Evolutionary conservation across 2,113 vertebrate genomes (phyloP).

Genomic region (Sturnira hondurensis): DNA sequence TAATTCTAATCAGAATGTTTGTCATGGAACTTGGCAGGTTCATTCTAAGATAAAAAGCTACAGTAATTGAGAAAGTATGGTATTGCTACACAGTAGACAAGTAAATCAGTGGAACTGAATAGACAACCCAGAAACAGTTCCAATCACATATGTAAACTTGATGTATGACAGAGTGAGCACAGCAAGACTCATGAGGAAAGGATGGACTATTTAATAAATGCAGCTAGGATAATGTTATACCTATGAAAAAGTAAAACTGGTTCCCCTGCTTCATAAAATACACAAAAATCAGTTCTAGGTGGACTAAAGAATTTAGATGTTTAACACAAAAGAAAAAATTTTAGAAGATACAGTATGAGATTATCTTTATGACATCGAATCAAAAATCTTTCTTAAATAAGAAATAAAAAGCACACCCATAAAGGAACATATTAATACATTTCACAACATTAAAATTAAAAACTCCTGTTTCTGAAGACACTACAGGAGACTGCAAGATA

Average conservation of each 20-base stretch:
- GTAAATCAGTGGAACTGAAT: neutral
- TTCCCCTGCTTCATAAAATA: conserved; percentile 28
- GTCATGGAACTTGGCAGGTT: conserved; percentile 44
- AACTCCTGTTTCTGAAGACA: conserved; percentile 53
- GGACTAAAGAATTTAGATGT: conserved; percentile 14
- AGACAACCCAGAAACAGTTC: conserved; percentile 7
- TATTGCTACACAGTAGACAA: neutral
- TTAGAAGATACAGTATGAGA: conserved; percentile 13
- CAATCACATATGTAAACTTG: neutral
- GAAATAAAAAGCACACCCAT: conserved; percentile 32
- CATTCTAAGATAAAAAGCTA: conserved; percentile 40
- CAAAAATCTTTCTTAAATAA: conserved; percentile 46
- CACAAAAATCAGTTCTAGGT: conserved; percentile 60
- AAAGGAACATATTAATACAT: conserved; percentile 25
- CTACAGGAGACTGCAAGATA: conserved; percentile 28
- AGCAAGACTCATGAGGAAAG: neutral
- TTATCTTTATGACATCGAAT: conserved; percentile 41
- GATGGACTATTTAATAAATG: conserved; percentile 26
- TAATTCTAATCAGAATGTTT: conserved; percentile 43
- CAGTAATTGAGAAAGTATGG: conserved; percentile 37
- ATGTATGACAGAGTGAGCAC: neutral
- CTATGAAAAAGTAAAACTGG: conserved; percentile 34
- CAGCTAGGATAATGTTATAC: neutral
- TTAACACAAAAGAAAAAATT: conserved; percentile 48
- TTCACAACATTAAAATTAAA: conserved; percentile 47